These are phyloP conservation scores for Lagorchestes hirsutus DNA, from an alignment of 2,797 vertebrate species.

Conservation along the genomic window DNA sequence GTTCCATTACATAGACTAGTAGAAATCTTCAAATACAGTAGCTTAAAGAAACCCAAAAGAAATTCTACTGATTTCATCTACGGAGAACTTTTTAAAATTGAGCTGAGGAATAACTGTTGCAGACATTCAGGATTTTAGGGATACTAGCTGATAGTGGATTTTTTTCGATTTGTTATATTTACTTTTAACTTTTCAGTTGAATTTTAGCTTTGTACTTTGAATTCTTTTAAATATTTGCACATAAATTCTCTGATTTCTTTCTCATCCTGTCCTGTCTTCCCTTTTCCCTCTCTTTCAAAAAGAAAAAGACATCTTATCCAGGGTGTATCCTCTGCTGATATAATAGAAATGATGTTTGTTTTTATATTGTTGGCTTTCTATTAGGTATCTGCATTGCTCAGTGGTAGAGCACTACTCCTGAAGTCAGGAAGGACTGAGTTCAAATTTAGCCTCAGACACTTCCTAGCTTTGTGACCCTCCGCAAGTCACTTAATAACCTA, in stretches of 20 bases:
- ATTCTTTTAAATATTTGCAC: background rate
- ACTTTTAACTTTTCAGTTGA: background rate
- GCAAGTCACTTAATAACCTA: background rate
- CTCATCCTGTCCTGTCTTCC: background rate
- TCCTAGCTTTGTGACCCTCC: background rate
- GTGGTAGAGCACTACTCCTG: background rate
- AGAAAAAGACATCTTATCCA: background rate
- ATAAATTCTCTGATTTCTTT: background rate
- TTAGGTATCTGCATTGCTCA: background rate
- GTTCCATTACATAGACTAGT: background rate
- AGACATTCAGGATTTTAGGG: background rate
- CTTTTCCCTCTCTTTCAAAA: background rate
- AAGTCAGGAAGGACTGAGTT: background rate
- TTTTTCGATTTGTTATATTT: background rate
- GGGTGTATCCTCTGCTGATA: background rate
- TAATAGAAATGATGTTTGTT: background rate
- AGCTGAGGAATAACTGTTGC: background rate
- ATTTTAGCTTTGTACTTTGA: background rate
- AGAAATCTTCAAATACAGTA: background rate
- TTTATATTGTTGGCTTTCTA: background rate
- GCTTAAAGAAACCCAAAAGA: background rate
- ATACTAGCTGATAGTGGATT: background rate
- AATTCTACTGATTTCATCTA: background rate
- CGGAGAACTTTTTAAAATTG: background rate
- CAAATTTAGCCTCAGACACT: background rate